phyloP scores from a whole-genome alignment of 2,797 vertebrate genomes.

The Bradypodion pumilum region DNA sequence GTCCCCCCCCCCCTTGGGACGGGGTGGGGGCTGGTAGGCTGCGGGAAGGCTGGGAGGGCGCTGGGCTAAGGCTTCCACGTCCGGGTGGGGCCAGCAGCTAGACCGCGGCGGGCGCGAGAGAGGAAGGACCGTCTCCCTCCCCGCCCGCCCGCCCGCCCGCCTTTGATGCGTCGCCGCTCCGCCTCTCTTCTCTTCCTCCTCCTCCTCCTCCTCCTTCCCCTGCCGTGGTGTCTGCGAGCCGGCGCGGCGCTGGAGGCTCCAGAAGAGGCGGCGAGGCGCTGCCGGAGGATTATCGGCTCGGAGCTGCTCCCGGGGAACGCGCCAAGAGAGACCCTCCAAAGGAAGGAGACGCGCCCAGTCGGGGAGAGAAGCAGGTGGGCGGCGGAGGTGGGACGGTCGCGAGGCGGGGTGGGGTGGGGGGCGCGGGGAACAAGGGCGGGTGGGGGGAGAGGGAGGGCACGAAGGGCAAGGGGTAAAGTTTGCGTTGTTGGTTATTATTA shows the following conservation, averaged over 20 bases:
- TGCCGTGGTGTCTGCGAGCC: conserved; percentile 15
- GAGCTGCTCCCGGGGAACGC: conserved; percentile 9
- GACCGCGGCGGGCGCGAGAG: background rate
- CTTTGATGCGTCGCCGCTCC: background rate
- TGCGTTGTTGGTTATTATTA: no score
- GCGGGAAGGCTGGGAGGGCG: no score
- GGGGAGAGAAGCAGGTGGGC: conserved; percentile 2
- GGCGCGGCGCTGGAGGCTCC: conserved; percentile 41
- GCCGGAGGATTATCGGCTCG: conserved; percentile 34
- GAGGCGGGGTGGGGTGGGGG: background rate
- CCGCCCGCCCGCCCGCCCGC: background rate
- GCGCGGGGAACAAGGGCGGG: background rate
- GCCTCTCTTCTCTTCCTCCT: background rate
- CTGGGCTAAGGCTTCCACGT: no score
- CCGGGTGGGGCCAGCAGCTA: background rate
- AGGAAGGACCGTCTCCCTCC: no score
- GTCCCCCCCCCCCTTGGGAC: no score
- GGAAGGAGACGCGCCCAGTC: background rate
- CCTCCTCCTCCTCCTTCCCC: background rate
- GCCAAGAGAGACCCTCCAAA: no score
- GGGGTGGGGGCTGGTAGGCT: background rate
- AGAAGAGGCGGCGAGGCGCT: conserved; percentile 32
- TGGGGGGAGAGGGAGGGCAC: background rate
- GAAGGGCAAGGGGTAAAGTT: background rate
- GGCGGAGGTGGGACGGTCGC: no score